Base-by-base conservation (phyloP, 1,140 invertebrate species). In the Watersipora subatra region DNA sequence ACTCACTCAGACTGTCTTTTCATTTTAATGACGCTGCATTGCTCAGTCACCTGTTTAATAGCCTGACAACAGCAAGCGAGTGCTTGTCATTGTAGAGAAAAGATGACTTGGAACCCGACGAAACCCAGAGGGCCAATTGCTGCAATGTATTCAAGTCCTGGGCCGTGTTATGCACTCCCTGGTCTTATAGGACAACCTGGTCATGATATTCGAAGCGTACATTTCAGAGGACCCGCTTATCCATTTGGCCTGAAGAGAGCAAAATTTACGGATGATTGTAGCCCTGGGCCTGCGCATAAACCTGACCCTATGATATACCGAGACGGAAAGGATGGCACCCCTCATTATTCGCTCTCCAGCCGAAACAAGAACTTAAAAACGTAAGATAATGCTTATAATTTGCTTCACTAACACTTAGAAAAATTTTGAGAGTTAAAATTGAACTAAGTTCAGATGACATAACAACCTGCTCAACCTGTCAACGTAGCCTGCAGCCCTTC, bases 81-180 rank as follows among this genome's bases (percentile, higher is more conserved):
- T n/a, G n/a, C n/a, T n/a, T n/a, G n/a, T n/a, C n/a, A n/a, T n/a
- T n/a, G n/a, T n/a, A n/a, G n/a, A n/a, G n/a, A n/a, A n/a, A n/a
- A n/a, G n/a, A 24, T 15, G 58, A 20, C 25, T 17, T 59, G 27
- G 22, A 7, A 59, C 22, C 67, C 66, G 64, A 92, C 90, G 3
- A 90, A 90, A 75, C 76, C 91, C 64, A 83, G 90, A 58, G 91
- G 91, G 24, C 91, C 90, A 0, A 95, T 97, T 68, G 89, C 90
- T 26, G 91, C 92, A 0, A 92, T 93, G 83, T 90, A 89, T 73
- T 84, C 83, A 57, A 92, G 90, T 71, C 93, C 93, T 17, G 93
- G 93, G 66, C 92, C 92, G 3, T 77, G 73, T 62, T 80, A 80
- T 67, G 70, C 66, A 34, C 71, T 81, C 1, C 78, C 78, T 22